Conservation (phyloP, 2,888 invertebrate genomes). For the Eudasyphora cyanicolor region DNA sequence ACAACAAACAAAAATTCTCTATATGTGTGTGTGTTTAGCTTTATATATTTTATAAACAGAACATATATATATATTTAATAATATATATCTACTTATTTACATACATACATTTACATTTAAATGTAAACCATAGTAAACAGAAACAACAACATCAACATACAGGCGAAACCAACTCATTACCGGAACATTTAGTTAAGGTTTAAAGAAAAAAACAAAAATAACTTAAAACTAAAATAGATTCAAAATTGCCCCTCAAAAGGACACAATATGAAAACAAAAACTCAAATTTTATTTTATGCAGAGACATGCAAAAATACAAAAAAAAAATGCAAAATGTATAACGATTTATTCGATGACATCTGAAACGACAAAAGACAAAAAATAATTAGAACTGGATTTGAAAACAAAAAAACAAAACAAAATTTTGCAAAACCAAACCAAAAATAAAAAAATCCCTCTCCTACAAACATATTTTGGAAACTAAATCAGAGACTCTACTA, state of each 20-base stretch:
- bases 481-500: slow-evolving; percentile 12
- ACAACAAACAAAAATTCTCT: slow-evolving; percentile 39
- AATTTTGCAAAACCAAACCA: slow-evolving; percentile 30
- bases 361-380: slow-evolving; percentile 36
- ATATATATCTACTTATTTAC: not conserved
- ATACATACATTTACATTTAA: not conserved
- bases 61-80: slow-evolving; percentile 37
- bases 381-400: slow-evolving; percentile 46
- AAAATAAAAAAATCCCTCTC: slow-evolving; percentile 1
- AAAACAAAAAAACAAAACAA: slow-evolving; percentile 19
- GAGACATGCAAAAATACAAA: not conserved
- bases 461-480: slow-evolving; percentile 40
- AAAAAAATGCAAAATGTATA: slow-evolving; percentile 33
- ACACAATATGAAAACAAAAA: not conserved
- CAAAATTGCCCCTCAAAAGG: not conserved
- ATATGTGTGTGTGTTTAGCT: slow-evolving; percentile 64
- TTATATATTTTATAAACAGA: slow-evolving; percentile 62
- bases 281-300: not conserved
- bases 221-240: not conserved
- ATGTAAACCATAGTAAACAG: not conserved
- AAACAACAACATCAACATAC: not conserved
- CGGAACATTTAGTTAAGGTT: slow-evolving; percentile 41
- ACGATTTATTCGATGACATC: slow-evolving; percentile 35
- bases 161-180: not conserved
- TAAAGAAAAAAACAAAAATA: not conserved